Base-by-base conservation (phyloP, 2,113 vertebrate species). In the Tor tambroides region DNA sequence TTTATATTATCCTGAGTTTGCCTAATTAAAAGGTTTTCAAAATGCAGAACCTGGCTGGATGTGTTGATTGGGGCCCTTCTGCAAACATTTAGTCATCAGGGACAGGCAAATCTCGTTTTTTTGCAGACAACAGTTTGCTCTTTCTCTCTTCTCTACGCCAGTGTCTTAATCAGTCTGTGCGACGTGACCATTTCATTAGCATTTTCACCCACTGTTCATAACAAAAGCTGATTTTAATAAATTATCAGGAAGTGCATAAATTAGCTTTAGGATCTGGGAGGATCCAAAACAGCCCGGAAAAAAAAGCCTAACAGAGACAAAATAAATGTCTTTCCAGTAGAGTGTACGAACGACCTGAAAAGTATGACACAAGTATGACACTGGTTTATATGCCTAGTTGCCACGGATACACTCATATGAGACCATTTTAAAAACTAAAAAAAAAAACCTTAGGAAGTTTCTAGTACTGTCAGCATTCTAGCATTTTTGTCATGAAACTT, bases 21-120 rank as follows among this genome's bases (percentile, higher is more conserved):
- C 94, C 93, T 96, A 96, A 96, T 97, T 96, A 96, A 95, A 93
- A 94, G 93, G 93, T 95, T 93, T 93, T 93, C 93, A 93, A 94
- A 95, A 96, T 93, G 93, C 93, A 91, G 91, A 92, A 38, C 85
- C 91, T 90, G 88, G 92, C 91, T 83, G 92, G 93, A 95, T 94
- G 91, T 94, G 94, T 94, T 95, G 95, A 96, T 95, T 91, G 93
- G 12, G 92, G 89, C 89, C 89, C 91, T 91, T 86, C 86, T 86
- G 91, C 90, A 87, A 91, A 93, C 90, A 93, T 89, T 94, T 91
- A 96, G 94, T 94, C 88, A 88, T 94, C 93, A 92, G 88, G 86
- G 90, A 77, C 89, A 86, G 93, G 93, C 93, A 92, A 92, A 93
- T 90, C 90, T 81, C 72, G 67, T 85, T 89, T 75, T 87, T 92